Evolutionary conservation across 2,113 vertebrate genomes (phyloP).

Genomic region (Kryptolebias marmoratus): DNA sequence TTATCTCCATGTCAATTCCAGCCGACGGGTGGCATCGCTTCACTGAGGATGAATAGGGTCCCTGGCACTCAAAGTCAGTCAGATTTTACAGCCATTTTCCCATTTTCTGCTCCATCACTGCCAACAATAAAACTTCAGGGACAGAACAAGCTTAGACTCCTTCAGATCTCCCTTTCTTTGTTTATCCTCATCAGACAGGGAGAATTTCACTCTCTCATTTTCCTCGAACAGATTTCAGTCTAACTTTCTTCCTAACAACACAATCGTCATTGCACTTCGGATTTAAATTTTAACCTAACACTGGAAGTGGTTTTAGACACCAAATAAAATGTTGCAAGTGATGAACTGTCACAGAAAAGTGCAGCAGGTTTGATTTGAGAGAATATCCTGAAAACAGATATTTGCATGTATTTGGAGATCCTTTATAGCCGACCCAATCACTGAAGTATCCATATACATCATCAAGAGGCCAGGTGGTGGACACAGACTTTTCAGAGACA

Average conservation of each 20-base stretch:
- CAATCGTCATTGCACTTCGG: slow-evolving; percentile 2
- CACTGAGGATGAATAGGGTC: slow-evolving; percentile 9
- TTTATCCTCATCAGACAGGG: neutral
- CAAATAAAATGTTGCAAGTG: neutral
- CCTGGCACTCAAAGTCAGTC: slow-evolving; percentile 21
- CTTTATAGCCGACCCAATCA: neutral
- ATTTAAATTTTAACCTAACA: neutral
- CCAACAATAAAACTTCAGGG: slow-evolving; percentile 11
- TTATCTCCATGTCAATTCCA: neutral
- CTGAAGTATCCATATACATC: neutral
- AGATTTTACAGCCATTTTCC: slow-evolving; percentile 29
- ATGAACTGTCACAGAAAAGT: neutral
- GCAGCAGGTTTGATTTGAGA: neutral
- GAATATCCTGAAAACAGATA: neutral
- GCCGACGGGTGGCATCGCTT: slow-evolving; percentile 10
- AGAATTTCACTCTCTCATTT: neutral
- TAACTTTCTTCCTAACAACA: slow-evolving; percentile 9
- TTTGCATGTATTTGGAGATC: neutral
- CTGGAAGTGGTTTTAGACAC: neutral
- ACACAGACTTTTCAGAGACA: neutral
- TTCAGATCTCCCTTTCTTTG: neutral
- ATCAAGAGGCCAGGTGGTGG: neutral
- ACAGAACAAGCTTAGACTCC: slow-evolving; percentile 3
- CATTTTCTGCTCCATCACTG: slow-evolving; percentile 35
- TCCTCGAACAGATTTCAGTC: slow-evolving; percentile 2